These are phyloP conservation scores for Drosophila insularis DNA, from an alignment of 1,140 invertebrate genomes.

Conservation along the genomic window DNA sequence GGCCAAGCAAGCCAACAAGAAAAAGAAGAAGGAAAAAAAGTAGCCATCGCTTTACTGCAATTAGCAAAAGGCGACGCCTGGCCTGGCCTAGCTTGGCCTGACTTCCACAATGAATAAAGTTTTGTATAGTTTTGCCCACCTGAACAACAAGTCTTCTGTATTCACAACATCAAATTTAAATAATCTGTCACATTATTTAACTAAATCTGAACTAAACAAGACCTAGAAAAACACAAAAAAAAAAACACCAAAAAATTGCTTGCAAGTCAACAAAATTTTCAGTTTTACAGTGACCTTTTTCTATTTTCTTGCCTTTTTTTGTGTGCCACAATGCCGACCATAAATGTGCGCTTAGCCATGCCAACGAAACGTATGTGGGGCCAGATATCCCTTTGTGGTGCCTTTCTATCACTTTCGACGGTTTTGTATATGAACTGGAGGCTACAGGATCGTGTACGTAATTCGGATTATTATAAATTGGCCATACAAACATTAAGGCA, in stretches of 20 bases:
- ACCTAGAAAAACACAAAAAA: neutral
- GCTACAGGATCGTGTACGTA: conserved; percentile 81
- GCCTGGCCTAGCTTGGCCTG: conserved; percentile 8
- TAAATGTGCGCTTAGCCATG: conserved; percentile 40
- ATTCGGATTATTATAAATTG: conserved; percentile 84
- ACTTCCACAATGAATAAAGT: conserved; percentile 14
- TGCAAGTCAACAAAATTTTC: neutral
- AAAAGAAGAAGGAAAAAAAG: conserved; percentile 7
- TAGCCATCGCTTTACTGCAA: conserved; percentile 39
- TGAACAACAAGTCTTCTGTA: neutral
- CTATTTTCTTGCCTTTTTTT: conserved; percentile 13
- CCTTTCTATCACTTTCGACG: conserved; percentile 80
- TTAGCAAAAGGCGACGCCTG: conserved; percentile 49
- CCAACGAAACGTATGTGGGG: conserved; percentile 80
- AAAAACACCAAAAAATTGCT: neutral
- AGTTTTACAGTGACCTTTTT: neutral
- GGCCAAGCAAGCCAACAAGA: conserved; percentile 2
- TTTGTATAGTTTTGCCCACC: conserved; percentile 2
- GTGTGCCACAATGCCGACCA: conserved; percentile 32
- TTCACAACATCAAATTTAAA: neutral
- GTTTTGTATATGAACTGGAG: conserved; percentile 78
- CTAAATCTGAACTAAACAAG: neutral
- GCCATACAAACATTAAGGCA: conserved; percentile 84
- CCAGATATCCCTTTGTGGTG: conserved; percentile 83
- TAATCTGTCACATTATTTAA: conserved; percentile 2